Percentiles rank a stretch among this genome's conserved stretches.
Conservation (phyloP, 2,888 invertebrate genomes). For the Teleiodes luculella region DNA sequence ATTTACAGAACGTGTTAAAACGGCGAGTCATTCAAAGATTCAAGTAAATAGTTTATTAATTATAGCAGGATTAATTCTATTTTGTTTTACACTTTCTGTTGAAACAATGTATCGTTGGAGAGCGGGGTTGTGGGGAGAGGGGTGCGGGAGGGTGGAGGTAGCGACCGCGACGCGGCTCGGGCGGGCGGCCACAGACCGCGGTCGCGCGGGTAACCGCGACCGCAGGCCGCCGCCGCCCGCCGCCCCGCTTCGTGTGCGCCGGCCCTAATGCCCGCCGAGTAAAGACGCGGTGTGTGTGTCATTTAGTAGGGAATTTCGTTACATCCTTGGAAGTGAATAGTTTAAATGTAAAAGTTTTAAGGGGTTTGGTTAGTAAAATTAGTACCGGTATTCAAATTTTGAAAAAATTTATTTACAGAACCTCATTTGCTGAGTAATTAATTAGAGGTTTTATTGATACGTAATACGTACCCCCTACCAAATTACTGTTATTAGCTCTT, state of each 20-base stretch:
- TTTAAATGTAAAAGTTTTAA: too few relatives aligned
- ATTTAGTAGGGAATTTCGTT: neutral
- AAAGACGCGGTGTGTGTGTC: conserved; percentile 35
- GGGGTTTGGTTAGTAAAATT: too few relatives aligned
- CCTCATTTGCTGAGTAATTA: too few relatives aligned
- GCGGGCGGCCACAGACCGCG: conserved; percentile 42
- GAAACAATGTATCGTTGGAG: conserved; percentile 43
- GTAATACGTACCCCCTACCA: too few relatives aligned
- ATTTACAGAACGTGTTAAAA: neutral
- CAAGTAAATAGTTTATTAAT: too few relatives aligned
- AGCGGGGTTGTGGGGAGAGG: conserved; percentile 27
- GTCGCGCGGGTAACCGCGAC: conserved; percentile 46
- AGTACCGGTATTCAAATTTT: too few relatives aligned
- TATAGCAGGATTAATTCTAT: neutral
- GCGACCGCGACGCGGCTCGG: conserved; percentile 33
- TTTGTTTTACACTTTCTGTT: conserved; percentile 20
- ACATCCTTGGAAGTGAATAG: neutral
- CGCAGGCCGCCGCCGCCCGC: conserved; percentile 32
- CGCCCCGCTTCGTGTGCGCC: conserved; percentile 29
- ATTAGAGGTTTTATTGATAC: neutral
- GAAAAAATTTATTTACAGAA: too few relatives aligned
- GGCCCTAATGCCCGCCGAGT: conserved; percentile 44
- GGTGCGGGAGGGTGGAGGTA: conserved; percentile 30
- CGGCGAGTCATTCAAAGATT: neutral
- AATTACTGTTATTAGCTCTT: too few relatives aligned